These are phyloP conservation scores for Rhabdomys dilectus DNA, from an alignment of 2,113 vertebrate genomes.

Conservation along the genomic window DNA sequence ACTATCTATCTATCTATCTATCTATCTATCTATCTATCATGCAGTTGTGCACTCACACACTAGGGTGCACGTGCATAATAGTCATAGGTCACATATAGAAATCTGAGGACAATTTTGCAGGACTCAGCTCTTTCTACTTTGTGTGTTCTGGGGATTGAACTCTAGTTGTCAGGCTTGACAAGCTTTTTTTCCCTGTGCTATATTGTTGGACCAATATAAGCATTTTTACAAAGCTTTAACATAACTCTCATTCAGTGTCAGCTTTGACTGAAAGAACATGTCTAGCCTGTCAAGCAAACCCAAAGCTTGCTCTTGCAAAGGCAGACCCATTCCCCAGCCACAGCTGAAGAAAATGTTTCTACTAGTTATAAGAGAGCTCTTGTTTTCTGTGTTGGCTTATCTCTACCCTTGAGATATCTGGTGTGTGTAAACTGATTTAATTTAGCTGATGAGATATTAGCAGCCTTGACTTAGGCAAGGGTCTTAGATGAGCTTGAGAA, in stretches of 20 bases:
- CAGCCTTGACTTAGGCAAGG: not conserved
- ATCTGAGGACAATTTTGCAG: no score
- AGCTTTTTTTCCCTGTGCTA: no score
- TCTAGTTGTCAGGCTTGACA: not conserved
- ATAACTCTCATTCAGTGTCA: not conserved
- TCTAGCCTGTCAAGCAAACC: not conserved
- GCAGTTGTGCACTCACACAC: not conserved
- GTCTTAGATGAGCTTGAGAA: not conserved
- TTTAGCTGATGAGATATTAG: not conserved
- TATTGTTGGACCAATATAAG: not conserved
- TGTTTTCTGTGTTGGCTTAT: not conserved
- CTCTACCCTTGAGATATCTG: not conserved
- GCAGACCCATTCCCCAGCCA: not conserved
- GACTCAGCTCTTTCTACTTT: not conserved
- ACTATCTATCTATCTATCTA: not conserved
- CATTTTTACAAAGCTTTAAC: not conserved
- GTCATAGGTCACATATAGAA: not conserved
- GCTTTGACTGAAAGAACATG: not conserved
- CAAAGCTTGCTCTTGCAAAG: not conserved
- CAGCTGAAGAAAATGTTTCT: not conserved
- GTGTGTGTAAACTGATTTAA: not conserved
- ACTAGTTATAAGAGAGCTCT: not conserved
- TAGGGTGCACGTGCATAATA: no score
- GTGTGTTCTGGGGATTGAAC: not conserved
- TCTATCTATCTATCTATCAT: not conserved